Evolutionary conservation across 1,140 invertebrate genomes (phyloP), one percentile per base, ranked within the genome.

Genomic region (Drosophila pseudoananassae): DNA sequence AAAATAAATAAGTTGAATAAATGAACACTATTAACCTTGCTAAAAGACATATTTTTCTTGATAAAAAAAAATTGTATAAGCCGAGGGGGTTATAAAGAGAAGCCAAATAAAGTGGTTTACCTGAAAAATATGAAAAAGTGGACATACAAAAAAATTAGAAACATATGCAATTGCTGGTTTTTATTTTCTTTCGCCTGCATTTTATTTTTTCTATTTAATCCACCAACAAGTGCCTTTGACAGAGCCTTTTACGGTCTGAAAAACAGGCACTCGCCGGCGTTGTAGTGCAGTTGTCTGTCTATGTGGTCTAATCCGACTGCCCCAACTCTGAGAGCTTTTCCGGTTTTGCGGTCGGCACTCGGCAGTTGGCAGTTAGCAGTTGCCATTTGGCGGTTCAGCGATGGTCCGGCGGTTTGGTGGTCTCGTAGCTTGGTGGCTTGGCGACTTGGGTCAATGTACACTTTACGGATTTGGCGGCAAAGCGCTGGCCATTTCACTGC

Each of bases 391-490:
- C 29, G 17, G 12, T 57, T 43, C 57, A 14, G 25, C 33, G 45
- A 25, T 49, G 43, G 43, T 46, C 43, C 43, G 3, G 43, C 15
- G 49, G 25, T 15, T 20, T 38, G 46, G 40, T n/a, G 20, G 69
- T 59, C 71, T 43, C 43, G 46, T 45, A 38, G 58, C 33, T 46
- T 78, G 59, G 70, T 27, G 56, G 59, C 53, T 49, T 40, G 17
- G 47, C 31, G 60, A 38, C 45, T 68, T 69, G 83, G 83, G 83
- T 88, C 83, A 87, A 87, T 87, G 83, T 61, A 88, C 82, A 87
- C 65, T 87, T 88, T 82, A 88, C 83, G 83, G 83, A 87, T 88
- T 87, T 83, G 69, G 74, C 38, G 55, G 31, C 65, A 40, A 61
- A 56, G 47, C 49, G 61, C 54, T 71, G 72, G 54, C 78, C 78